These are phyloP conservation scores for Parauchenoglanis ngamensis DNA, from an alignment of 2,797 vertebrate genomes.

Conservation along the genomic window DNA sequence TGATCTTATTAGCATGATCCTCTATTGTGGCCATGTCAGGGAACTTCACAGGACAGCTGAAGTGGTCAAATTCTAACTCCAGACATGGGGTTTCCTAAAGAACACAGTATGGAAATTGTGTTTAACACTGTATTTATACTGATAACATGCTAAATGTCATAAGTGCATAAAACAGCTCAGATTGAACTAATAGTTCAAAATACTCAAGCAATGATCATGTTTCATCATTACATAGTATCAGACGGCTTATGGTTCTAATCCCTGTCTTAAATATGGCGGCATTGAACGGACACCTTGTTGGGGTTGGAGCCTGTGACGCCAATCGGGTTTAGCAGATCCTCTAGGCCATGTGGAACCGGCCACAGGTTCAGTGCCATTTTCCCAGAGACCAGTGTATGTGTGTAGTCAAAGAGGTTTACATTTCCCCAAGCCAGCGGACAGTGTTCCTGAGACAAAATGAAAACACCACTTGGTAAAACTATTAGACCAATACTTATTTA, in stretches of 20 bases:
- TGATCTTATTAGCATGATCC: slow-evolving; percentile 92
- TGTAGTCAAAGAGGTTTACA: slow-evolving; percentile 96
- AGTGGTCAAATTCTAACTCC: slow-evolving; percentile 96
- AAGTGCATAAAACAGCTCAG: background rate
- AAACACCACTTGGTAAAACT: background rate
- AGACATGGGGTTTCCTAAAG: slow-evolving; percentile 93
- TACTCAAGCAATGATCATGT: background rate
- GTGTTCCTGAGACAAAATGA: slow-evolving; percentile 82
- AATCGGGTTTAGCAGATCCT: slow-evolving; percentile 95
- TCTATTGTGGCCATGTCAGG: slow-evolving; percentile 92
- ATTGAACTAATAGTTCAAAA: background rate
- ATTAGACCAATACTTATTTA: background rate
- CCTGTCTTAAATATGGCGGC: slow-evolving; percentile 5
- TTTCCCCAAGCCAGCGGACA: slow-evolving; percentile 97
- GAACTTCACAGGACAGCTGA: slow-evolving; percentile 93
- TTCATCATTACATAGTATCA: background rate
- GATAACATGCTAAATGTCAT: background rate
- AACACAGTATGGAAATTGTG: background rate
- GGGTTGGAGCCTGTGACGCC: slow-evolving; percentile 97
- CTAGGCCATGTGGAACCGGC: slow-evolving; percentile 95
- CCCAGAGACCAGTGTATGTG: slow-evolving; percentile 91
- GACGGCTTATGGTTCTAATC: background rate
- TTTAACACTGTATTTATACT: background rate
- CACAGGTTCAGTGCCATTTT: slow-evolving; percentile 98
- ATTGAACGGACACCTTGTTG: slow-evolving; percentile 82